These are phyloP conservation scores for Scatophagus argus DNA, from an alignment of 2,113 vertebrate species.

Conservation along the genomic window DNA sequence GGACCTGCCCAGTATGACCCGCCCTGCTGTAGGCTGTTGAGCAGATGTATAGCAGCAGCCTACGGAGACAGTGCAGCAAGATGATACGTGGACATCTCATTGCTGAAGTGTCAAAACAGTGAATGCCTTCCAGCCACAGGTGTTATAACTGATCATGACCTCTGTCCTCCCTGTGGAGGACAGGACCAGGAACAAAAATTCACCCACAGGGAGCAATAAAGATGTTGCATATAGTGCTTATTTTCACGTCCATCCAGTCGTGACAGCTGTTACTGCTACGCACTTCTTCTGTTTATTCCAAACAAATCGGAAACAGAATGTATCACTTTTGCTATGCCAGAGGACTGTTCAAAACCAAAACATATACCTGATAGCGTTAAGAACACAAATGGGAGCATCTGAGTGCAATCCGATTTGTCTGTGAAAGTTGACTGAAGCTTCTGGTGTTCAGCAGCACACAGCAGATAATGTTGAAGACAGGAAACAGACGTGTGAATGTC, in stretches of 20 bases:
- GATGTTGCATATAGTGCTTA: no score
- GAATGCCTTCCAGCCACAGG: neutral
- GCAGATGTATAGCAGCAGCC: conserved; percentile 36
- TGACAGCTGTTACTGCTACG: neutral
- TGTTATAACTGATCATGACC: conserved; percentile 14
- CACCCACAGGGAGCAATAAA: conserved; percentile 16
- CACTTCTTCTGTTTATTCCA: conserved; percentile 8
- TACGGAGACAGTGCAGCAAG: conserved; percentile 6
- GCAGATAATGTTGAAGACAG: neutral
- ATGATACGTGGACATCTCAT: neutral
- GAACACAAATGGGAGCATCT: neutral
- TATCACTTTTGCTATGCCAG: neutral
- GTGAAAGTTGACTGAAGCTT: neutral
- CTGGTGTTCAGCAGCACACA: neutral
- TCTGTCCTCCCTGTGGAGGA: conserved; percentile 5
- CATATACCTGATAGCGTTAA: neutral
- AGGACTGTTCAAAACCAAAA: neutral
- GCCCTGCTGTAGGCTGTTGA: neutral
- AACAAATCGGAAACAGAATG: neutral
- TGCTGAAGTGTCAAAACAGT: conserved; percentile 11
- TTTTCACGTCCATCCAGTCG: neutral
- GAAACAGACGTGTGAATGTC: conserved; percentile 16
- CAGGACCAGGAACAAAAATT: neutral
- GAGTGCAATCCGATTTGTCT: neutral
- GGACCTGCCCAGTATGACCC: conserved; percentile 3